Evolutionary conservation across 2,113 vertebrate genomes (phyloP).

Genomic region (Vombatus ursinus): DNA sequence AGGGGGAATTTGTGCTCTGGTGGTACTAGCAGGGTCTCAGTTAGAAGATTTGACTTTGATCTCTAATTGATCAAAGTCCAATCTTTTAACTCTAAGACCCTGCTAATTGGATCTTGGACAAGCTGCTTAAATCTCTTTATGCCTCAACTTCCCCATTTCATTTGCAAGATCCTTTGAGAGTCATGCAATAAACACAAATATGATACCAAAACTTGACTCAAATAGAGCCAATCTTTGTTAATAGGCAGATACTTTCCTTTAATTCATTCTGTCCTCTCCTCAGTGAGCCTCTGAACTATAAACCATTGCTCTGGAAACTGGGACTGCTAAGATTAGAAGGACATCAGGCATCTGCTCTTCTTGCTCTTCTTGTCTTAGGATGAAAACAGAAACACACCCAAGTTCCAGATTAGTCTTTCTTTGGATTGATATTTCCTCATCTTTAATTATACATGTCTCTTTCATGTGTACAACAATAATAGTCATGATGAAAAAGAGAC

Average conservation of each 20-base stretch:
- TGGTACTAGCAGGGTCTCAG: neutral
- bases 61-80: neutral
- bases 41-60: neutral
- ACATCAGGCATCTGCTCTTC: neutral
- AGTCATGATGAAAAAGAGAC: neutral
- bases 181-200: neutral
- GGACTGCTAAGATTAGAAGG: neutral
- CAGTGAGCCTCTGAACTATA: neutral
- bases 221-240: neutral
- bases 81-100: neutral
- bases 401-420: neutral
- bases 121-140: neutral
- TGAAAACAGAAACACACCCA: neutral
- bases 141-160: neutral
- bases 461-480: neutral
- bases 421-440: neutral
- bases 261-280: neutral
- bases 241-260: rapidly evolving
- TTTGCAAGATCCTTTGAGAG: neutral
- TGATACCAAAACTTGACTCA: neutral
- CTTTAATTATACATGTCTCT: slow-evolving; percentile 12
- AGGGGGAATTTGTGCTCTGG: neutral
- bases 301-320: neutral
- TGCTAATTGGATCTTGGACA: neutral
- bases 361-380: neutral